Percentiles rank a stretch among this genome's conserved stretches.
Evolutionary conservation across 2,113 vertebrate species (phyloP).

Genomic region (Todiramphus saurophagus): DNA sequence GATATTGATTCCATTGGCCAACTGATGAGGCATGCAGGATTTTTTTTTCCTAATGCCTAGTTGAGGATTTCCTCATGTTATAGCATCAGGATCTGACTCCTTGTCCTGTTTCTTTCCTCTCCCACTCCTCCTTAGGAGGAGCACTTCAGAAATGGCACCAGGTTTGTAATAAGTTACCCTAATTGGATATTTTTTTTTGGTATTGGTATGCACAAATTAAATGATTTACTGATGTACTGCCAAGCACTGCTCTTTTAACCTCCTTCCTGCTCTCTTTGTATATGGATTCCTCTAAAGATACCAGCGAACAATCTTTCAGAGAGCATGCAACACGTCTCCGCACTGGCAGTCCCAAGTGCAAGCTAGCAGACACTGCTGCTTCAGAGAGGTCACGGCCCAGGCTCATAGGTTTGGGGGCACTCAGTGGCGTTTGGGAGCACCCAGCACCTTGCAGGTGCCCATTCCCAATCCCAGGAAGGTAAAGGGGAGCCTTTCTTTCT

Average conservation of each 20-base stretch:
- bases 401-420: background rate
- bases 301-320: background rate
- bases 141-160: slow-evolving; percentile 10
- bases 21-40: background rate
- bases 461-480: background rate
- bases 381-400: background rate
- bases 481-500: background rate
- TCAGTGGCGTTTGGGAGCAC: background rate
- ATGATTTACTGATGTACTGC: slow-evolving; percentile 44
- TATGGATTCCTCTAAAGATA: background rate
- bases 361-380: background rate
- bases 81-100: background rate
- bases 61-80: background rate
- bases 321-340: background rate
- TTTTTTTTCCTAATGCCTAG: background rate
- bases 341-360: background rate
- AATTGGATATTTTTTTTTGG: slow-evolving; percentile 25
- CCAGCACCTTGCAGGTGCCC: background rate
- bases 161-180: slow-evolving; percentile 42
- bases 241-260: slow-evolving; percentile 35
- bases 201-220: slow-evolving; percentile 48
- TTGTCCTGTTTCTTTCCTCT: background rate
- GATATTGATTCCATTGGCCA: background rate
- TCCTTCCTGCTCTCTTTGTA: background rate
- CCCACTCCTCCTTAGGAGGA: background rate